Evolutionary conservation across 1,140 invertebrate species (phyloP).

Genomic region (Gyrodactylus bullatarudis): DNA sequence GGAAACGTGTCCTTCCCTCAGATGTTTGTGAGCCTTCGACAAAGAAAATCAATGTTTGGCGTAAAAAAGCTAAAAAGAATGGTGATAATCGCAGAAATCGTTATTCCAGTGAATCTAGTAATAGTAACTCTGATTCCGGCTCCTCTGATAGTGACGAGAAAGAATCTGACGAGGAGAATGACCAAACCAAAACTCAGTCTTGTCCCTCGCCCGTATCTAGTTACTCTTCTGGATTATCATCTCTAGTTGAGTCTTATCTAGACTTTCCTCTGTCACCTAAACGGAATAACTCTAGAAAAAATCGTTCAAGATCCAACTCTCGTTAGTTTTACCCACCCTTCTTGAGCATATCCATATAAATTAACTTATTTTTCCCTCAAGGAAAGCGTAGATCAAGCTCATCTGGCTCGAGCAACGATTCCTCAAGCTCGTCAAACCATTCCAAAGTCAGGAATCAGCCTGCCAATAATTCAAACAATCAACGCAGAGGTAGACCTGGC

Average conservation of each 20-base stretch:
- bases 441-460: no score
- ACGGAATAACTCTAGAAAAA: neutral
- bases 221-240: neutral
- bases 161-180: neutral
- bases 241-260: neutral
- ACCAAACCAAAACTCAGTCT: neutral
- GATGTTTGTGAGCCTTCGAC: neutral
- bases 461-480: no score
- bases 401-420: no score
- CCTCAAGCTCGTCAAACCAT: no score
- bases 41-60: neutral
- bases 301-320: neutral
- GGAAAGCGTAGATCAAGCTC: no score
- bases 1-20: neutral
- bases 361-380: no score
- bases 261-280: neutral
- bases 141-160: neutral
- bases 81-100: neutral
- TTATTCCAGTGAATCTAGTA: neutral
- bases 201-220: neutral
- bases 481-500: no score
- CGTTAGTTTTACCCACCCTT: no score
- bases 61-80: neutral
- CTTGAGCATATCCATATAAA: no score
- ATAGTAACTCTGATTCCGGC: neutral